phyloP scores from a whole-genome alignment of 2,797 vertebrate species.

The Peromyscus melanophrys region DNA sequence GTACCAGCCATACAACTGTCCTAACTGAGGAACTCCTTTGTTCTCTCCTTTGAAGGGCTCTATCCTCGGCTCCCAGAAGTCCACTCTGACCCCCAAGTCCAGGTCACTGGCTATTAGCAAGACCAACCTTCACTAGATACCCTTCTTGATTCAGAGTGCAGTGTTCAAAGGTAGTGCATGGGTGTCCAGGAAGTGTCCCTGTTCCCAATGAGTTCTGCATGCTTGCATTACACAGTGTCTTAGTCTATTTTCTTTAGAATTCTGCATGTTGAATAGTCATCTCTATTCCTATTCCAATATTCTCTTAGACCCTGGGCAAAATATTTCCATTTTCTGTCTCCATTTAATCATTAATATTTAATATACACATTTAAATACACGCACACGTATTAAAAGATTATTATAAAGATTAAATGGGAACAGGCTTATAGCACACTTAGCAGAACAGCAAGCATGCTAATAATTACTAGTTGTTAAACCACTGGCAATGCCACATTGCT shows the following conservation, averaged over 20 bases:
- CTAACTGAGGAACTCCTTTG: slow-evolving; percentile 23
- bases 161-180: background rate
- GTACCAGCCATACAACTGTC: background rate
- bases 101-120: background rate
- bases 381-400: background rate
- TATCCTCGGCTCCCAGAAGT: background rate
- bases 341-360: slow-evolving; percentile 5
- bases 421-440: slow-evolving; percentile 16
- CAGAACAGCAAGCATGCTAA: background rate
- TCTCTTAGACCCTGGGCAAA: slow-evolving; percentile 18
- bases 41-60: background rate
- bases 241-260: background rate
- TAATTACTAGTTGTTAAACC: slow-evolving; percentile 11
- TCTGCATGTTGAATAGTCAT: background rate
- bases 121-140: background rate
- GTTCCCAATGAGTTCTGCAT: background rate
- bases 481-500: slow-evolving; percentile 6
- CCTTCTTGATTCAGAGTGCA: background rate
- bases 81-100: rapidly evolving
- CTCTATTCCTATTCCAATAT: background rate
- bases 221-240: background rate
- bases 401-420: slow-evolving; percentile 25
- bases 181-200: background rate
- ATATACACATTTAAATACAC: background rate
- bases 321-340: background rate